A percentile compares a stretch with the other conserved stretches of the same genome.
These are phyloP conservation scores for Dicyrtomina minuta DNA, from an alignment of 2,888 invertebrate species.

Conservation along the genomic window DNA sequence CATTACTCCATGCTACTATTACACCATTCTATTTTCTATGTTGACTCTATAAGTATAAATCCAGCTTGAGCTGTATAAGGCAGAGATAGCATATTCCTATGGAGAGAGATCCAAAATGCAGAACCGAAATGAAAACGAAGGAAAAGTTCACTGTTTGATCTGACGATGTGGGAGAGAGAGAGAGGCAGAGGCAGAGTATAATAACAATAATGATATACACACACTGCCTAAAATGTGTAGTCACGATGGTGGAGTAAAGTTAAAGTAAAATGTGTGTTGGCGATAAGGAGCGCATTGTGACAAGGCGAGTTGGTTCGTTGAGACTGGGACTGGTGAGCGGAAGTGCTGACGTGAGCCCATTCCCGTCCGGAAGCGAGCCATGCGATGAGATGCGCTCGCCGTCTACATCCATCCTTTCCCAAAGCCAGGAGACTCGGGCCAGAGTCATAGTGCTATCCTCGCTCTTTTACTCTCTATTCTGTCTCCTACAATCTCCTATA, in stretches of 20 bases:
- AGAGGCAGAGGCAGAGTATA: constrained; percentile 3
- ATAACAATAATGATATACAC: background rate
- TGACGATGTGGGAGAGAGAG: constrained; percentile 1
- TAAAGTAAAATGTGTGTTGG: constrained; percentile 29
- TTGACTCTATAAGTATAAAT: too few relatives aligned
- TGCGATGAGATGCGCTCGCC: constrained; percentile 53
- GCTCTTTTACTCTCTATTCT: background rate
- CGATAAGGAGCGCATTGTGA: constrained; percentile 35
- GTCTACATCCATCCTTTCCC: constrained; percentile 36
- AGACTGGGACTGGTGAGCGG: constrained; percentile 40
- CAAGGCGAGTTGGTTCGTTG: constrained; percentile 35
- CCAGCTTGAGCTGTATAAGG: too few relatives aligned
- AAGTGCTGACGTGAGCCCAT: constrained; percentile 54
- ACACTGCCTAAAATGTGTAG: background rate
- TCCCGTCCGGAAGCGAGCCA: constrained; percentile 54
- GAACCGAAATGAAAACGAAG: too few relatives aligned
- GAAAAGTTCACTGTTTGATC: too few relatives aligned
- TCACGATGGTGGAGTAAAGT: constrained; percentile 10
- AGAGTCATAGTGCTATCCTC: too few relatives aligned
- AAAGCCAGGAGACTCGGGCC: too few relatives aligned
- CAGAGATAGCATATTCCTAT: too few relatives aligned
- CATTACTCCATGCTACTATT: too few relatives aligned
- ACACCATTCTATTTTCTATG: too few relatives aligned
- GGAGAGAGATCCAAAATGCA: too few relatives aligned
- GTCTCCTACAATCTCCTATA: background rate